Percentiles rank a stretch among this genome's conserved stretches.
phyloP scores from a whole-genome alignment of 2,797 vertebrate species.

The Galagoides demidoff region DNA sequence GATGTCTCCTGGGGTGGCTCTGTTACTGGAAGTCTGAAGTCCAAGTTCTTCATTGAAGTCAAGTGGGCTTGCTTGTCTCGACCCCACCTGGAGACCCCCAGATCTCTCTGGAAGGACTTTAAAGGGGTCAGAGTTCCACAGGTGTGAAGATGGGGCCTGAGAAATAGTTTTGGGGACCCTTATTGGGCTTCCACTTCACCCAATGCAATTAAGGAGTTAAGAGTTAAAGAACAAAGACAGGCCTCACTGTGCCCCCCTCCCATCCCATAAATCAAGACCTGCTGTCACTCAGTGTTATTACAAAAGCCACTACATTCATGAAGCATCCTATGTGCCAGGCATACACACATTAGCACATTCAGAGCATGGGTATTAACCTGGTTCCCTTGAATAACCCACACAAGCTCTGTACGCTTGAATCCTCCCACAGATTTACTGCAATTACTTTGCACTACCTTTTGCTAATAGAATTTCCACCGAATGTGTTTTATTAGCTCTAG shows the following conservation, averaged over 20 bases:
- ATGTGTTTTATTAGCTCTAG: not conserved
- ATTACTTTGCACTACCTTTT: not conserved
- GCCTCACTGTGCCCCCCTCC: too few relatives aligned
- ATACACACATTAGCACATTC: rapidly evolving
- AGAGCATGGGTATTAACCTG: rapidly evolving
- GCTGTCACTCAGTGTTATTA: not conserved
- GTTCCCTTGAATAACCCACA: not conserved
- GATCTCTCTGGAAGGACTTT: not conserved
- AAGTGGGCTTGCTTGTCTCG: not conserved
- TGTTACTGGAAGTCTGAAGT: not conserved
- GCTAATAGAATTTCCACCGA: not conserved
- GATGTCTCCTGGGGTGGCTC: not conserved
- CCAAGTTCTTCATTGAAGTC: not conserved
- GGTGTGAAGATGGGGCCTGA: not conserved
- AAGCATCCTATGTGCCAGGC: not conserved
- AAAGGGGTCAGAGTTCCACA: not conserved
- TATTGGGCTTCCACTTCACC: not conserved
- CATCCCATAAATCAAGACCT: not conserved
- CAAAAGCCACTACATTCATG: rapidly evolving
- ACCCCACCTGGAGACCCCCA: not conserved
- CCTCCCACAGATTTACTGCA: not conserved
- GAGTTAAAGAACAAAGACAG: not conserved
- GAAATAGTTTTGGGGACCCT: not conserved
- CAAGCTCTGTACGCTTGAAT: not conserved
- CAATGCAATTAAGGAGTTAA: not conserved